Base-by-base conservation (phyloP, 1,140 invertebrate species). In the Zophobas morio region DNA sequence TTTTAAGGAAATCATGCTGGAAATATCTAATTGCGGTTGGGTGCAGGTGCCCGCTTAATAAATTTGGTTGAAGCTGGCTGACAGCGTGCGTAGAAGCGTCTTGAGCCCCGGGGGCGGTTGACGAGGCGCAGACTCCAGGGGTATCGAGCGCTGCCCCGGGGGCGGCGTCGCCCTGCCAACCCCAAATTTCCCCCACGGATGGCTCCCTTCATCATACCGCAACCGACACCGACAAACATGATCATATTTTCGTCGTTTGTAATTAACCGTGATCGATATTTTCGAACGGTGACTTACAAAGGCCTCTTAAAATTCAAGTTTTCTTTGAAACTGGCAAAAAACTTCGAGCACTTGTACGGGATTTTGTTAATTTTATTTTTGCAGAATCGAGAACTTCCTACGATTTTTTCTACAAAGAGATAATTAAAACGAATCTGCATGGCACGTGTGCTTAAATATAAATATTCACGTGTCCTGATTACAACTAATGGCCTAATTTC, bases 91-190 rank as follows among this genome's bases (percentile, higher is more conserved):
- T 76, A 36, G 46, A 76, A 47, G 47, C 53, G 49, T 57, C 76
- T 56, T 77, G 60, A 54, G 72, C 63, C 72, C 42, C 42, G 54
- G 70, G 70, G 77, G 72, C 74, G 74, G 46, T 71, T 37, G 53
- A 57, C 72, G 72, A 47, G 79, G 81, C 81, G 81, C 81, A 82
- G 77, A 78, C 79, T 78, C 81, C 74, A 53, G 77, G 79, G 77
- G 79, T 82, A 82, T 82, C 79, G 81, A 82, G 71, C 80, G 80
- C 77, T 73, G 80, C 80, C 80, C 77, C 70, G 74, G 77, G 80
- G 80, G 79, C 79, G 80, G 79, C 76, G 80, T 81, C 74, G 80
- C 75, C 80, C 72, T 81, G 80, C 80, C 80, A 81, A 81, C 80
- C 76, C 77, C 42, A 73, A 76, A 72, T 74, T 66, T 74, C 71